Percentiles rank a stretch among this genome's conserved stretches.
Evolutionary conservation across 2,113 vertebrate species (phyloP).

Genomic region (Microtus oregoni): DNA sequence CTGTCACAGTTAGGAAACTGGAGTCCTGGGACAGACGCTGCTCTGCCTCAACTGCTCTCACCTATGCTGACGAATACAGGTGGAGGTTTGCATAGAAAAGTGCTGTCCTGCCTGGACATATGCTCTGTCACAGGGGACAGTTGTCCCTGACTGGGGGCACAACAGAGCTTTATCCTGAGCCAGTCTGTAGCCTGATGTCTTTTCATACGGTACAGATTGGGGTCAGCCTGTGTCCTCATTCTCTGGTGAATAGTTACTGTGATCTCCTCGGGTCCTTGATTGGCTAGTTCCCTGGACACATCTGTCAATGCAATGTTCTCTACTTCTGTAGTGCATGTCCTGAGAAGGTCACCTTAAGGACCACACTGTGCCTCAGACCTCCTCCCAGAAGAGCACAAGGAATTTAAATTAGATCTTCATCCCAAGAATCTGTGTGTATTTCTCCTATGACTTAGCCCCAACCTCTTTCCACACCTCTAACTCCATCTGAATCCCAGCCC

Average conservation of each 20-base stretch:
- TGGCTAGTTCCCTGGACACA: not conserved
- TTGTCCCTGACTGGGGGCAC: not conserved
- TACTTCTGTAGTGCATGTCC: not conserved
- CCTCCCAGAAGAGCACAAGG: not conserved
- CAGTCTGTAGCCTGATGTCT: not conserved
- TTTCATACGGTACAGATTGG: not conserved
- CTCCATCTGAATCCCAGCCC: not conserved
- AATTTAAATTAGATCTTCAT: not conserved
- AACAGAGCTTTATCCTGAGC: not conserved
- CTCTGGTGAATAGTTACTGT: not conserved
- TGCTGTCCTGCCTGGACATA: not conserved
- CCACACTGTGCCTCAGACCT: not conserved
- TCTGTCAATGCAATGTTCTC: rapidly evolving
- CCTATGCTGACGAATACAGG: not conserved
- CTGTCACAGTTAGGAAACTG: not conserved
- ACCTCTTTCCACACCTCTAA: not conserved
- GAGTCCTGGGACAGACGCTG: not conserved
- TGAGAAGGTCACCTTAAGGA: not conserved
- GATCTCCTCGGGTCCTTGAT: not conserved
- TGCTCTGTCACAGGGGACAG: not conserved
- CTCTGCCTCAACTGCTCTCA: not conserved
- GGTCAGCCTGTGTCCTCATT: not conserved
- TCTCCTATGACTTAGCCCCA: not conserved
- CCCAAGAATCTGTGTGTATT: not conserved
- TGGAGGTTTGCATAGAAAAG: not conserved